Base-by-base conservation (phyloP, 2,797 vertebrate species). In the Orientallactaga sibirica region DNA sequence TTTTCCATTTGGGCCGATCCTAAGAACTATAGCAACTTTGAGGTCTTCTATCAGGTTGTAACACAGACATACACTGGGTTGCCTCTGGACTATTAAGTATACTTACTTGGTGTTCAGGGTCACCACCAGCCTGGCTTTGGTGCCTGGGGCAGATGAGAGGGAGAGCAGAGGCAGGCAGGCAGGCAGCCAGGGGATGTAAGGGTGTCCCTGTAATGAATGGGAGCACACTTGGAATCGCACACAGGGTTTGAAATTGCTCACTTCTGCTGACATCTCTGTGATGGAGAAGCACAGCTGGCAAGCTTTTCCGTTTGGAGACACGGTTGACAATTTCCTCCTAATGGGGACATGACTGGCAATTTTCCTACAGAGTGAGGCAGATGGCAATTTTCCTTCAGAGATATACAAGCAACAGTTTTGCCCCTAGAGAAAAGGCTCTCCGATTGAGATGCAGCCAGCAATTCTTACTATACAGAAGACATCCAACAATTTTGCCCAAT, bases 331-430 rank as follows among this genome's bases (percentile, higher is more conserved):
- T 86, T 79, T 93, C 93, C 55, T 91, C 64, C 33, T 92, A 81
- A 93, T 68, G 81, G 94, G 95, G 92, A 94, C 76, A 94, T 93
- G 93, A 94, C 88, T 77, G 87, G 95, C 91, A 96, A 88, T 96
- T 82, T 96, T 96, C 91, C 93, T 95, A 71, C 27, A 82, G 80
- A 86, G 86, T 29, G 19, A 95, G 92, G 87, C 95, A 96, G 96
- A 95, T 96, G 97, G 93, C 79, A 93, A 81, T 93, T 94, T 95
- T 92, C 81, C 96, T 96, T 96, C 90, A 68, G 96, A 95, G 96
- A 93, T 70, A 94, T 22, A 64, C 88, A 88, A 91, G 97, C 92
- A 90, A 84, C 93, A 92, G 89, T 94, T 96, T 90, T 94, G 87
- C 95, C 91, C 89, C 96, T 14, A 97, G 96, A 96, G 93, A 95